Evolutionary conservation across 2,113 vertebrate genomes (phyloP).

Genomic region (Circaetus gallicus): DNA sequence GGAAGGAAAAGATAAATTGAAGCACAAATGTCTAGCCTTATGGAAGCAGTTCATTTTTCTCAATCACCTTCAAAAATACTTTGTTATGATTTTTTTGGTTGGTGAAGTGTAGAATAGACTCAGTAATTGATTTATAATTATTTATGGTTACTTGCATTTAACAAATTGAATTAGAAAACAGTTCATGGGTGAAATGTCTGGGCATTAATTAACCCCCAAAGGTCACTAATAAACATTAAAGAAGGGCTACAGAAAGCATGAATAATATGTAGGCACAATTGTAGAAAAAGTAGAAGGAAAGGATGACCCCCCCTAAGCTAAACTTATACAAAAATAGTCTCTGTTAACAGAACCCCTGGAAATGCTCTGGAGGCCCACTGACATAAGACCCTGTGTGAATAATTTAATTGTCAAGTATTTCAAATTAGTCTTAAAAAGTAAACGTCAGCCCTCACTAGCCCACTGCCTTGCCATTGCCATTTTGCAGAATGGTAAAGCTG

Average conservation of each 20-base stretch:
- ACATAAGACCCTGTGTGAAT: neutral
- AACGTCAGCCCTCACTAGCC: neutral
- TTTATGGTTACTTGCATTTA: conserved; percentile 22
- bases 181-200: neutral
- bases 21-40: neutral
- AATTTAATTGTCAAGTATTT: neutral
- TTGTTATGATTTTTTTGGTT: neutral
- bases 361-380: neutral
- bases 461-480: neutral
- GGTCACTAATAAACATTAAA: conserved; percentile 1
- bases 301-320: neutral
- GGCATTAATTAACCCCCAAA: conserved; percentile 8
- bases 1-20: conserved; percentile 49
- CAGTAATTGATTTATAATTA: conserved; percentile 32
- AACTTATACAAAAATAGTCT: neutral
- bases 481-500: neutral
- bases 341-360: neutral
- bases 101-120: neutral
- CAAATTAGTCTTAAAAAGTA: neutral
- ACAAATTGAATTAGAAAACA: conserved; percentile 41
- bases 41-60: conserved; percentile 42
- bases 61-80: conserved; percentile 22
- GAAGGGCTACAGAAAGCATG: neutral
- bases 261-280: neutral
- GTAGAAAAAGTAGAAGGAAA: neutral